Evolutionary conservation across 1,140 invertebrate species (phyloP), one percentile per base, ranked within the genome.

Genomic region (Hyposmocoma kahamanoa): DNA sequence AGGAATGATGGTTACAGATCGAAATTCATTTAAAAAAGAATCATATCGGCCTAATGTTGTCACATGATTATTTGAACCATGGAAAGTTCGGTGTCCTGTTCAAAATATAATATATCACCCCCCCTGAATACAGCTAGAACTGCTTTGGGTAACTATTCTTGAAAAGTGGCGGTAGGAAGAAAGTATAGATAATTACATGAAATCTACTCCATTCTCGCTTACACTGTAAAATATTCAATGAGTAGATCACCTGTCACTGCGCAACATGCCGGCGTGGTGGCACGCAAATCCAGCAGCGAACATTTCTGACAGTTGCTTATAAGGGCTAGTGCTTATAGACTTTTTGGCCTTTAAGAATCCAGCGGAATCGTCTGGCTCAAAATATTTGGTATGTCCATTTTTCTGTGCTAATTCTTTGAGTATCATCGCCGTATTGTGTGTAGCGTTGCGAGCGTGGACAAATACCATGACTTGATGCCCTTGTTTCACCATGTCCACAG

Each of bases 391-490:
- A 11, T 94, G 91, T 0, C 91, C 90, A 62, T 93, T 91, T 63
- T 92, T 90, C 50, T 91, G 87, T 0, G 96, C 94, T 24, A 93
- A 73, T 61, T 97, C 95, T 48, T 91, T 91, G 1, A 98, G 66
- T 17, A 90, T 88, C 55, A 91, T 92, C 0, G 97, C 97, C 1
- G 95, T 97, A 55, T 93, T 89, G 13, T 95, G 91, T 0, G 98
- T 99, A 5, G 96, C 96, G 88, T 99, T 99, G 30, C 98, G 88
- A 0, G 98, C 96, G 84, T 99, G 98, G 0, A 99, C 98, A 87
- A 99, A 99, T 0, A 99, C 96, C 96, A 99, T 98, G 0, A 98
- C 97, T 88, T 99, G 98, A 79, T 99, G 94, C 0, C 95, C 96
- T 64, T 95, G 91, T 59, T 91, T 90, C 0, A 99, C 92, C 89